phyloP scores from a whole-genome alignment of 2,797 vertebrate species.

The Neomorphus geoffroyi region DNA sequence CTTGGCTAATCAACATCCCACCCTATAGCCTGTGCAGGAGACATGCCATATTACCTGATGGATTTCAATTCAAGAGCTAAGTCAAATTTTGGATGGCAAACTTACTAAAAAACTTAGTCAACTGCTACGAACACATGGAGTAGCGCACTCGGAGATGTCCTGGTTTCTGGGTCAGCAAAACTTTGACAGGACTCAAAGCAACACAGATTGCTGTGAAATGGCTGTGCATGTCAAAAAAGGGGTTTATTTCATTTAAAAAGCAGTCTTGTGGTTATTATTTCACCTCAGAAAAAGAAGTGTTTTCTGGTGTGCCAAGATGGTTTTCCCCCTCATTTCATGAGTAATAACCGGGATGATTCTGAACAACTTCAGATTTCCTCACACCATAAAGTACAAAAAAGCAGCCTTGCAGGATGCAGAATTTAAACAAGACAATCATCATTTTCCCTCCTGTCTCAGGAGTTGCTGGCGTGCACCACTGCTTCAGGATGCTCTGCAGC shows the following conservation, averaged over 20 bases:
- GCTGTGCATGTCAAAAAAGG: neutral
- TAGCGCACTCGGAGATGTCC: neutral
- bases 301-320: neutral
- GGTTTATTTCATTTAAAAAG: neutral
- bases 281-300: neutral
- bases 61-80: neutral
- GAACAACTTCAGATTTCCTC: neutral
- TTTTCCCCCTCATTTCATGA: neutral
- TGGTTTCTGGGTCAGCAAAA: neutral
- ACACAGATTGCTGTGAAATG: neutral
- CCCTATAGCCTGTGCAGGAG: neutral
- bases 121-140: neutral
- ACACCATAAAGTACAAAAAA: neutral
- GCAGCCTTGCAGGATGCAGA: neutral
- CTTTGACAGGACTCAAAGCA: neutral
- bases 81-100: neutral
- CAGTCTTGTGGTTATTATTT: neutral
- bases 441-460: neutral
- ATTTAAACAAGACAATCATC: neutral
- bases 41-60: neutral
- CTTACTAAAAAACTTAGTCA: neutral
- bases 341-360: neutral
- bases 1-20: constrained; percentile 8
- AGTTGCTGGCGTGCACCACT: neutral
- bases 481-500: neutral